Conservation (phyloP, 1,140 invertebrate genomes). For the Achroia grisella region DNA sequence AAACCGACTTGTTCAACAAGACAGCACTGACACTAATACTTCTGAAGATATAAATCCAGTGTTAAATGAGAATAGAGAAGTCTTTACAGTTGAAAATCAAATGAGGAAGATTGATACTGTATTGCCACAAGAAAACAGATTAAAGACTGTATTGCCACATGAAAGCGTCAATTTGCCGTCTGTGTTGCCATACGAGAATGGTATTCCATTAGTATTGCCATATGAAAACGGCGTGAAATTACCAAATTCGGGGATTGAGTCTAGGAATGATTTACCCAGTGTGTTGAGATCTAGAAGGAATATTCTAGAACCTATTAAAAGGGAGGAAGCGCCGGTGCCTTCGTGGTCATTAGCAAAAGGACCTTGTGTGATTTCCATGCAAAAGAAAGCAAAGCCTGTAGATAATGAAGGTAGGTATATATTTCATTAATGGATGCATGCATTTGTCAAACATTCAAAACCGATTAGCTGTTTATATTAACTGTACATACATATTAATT, state of each 20-base stretch:
- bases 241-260: slow-evolving; percentile 7
- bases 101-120: slow-evolving; percentile 37
- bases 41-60: slow-evolving; percentile 54
- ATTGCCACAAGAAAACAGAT: slow-evolving; percentile 8
- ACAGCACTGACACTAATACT: slow-evolving; percentile 53
- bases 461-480: too few species aligned
- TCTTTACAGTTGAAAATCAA: slow-evolving; percentile 56
- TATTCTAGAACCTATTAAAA: slow-evolving; percentile 65
- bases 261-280: slow-evolving; percentile 33
- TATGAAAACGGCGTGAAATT: slow-evolving; percentile 17
- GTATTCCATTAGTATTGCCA: slow-evolving; percentile 9
- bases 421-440: background rate
- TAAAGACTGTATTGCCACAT: slow-evolving; percentile 12
- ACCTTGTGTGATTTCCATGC: slow-evolving; percentile 53
- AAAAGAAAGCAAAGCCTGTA: slow-evolving; percentile 30
- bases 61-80: slow-evolving; percentile 36
- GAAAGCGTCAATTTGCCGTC: slow-evolving; percentile 2
- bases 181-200: slow-evolving; percentile 10
- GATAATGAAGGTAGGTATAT: slow-evolving; percentile 27
- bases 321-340: slow-evolving; percentile 40
- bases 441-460: too few species aligned
- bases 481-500: too few species aligned
- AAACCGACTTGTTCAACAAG: slow-evolving; percentile 37
- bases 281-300: slow-evolving; percentile 51
- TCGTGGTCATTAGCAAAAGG: slow-evolving; percentile 66